Conservation (phyloP, 2,888 invertebrate genomes). For the Tetragnatha montana region DNA sequence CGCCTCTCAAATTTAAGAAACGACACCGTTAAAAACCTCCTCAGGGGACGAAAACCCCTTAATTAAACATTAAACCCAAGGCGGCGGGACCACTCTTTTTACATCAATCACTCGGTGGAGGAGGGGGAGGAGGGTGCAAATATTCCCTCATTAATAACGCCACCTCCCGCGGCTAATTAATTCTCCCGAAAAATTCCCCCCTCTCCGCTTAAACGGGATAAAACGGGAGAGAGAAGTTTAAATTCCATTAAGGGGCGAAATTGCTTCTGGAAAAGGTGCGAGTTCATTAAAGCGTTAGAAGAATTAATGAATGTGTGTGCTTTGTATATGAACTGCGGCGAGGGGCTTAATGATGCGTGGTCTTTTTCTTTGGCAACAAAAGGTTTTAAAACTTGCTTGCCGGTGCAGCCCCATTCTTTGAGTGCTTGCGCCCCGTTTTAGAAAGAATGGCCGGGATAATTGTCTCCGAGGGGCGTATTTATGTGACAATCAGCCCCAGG, state of each 20-base stretch:
- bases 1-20: too few relatives aligned
- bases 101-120: conserved; percentile 50
- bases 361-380: conserved; percentile 65
- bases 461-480: not conserved
- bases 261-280: conserved; percentile 56
- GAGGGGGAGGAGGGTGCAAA: conserved; percentile 10
- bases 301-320: conserved; percentile 63
- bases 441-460: not conserved
- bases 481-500: not conserved
- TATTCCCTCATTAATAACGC: conserved; percentile 65
- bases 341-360: conserved; percentile 63
- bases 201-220: conserved; percentile 51
- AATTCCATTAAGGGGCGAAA: conserved; percentile 68
- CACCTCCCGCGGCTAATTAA: conserved; percentile 67
- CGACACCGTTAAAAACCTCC: too few relatives aligned
- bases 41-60: not conserved
- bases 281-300: conserved; percentile 68
- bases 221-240: conserved; percentile 63
- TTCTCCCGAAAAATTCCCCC: conserved; percentile 51
- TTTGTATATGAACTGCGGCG: conserved; percentile 65
- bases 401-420: conserved; percentile 25
- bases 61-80: conserved; percentile 23
- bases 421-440: not conserved
- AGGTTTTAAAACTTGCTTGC: conserved; percentile 65
- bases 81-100: conserved; percentile 36